These are phyloP conservation scores for Ovis aries DNA, from an alignment of 2,113 vertebrate genomes.

Conservation along the genomic window DNA sequence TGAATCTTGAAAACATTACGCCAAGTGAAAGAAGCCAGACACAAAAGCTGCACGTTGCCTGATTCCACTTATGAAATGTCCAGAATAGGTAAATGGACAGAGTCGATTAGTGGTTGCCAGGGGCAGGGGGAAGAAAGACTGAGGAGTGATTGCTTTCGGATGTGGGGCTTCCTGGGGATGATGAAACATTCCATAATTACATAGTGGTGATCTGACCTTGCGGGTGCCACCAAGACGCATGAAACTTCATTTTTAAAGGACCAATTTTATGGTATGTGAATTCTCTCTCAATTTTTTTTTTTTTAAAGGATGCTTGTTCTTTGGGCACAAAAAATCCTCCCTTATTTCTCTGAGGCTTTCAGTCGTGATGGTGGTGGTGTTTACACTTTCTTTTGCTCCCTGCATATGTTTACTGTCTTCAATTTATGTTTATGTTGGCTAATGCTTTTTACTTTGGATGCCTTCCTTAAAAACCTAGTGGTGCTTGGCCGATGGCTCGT, in stretches of 20 bases:
- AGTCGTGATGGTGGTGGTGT: background rate
- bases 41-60: background rate
- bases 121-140: background rate
- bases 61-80: background rate
- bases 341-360: background rate
- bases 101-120: background rate
- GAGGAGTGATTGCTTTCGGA: background rate
- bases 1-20: background rate
- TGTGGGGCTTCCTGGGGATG: background rate
- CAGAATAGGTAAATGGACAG: background rate
- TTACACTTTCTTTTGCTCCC: background rate
- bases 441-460: background rate
- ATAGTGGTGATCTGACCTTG: background rate
- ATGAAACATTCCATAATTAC: background rate
- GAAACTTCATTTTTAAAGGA: background rate
- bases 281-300: background rate
- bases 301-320: background rate
- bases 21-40: background rate
- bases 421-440: background rate
- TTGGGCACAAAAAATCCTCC: background rate
- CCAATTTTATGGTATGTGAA: background rate
- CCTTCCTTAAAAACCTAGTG: background rate
- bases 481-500: background rate
- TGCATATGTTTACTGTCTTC: background rate
- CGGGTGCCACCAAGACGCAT: background rate